Evolutionary conservation across 2,888 invertebrate genomes (phyloP), one percentile per base, ranked within the genome.

Genomic region (Tipula helvola): DNA sequence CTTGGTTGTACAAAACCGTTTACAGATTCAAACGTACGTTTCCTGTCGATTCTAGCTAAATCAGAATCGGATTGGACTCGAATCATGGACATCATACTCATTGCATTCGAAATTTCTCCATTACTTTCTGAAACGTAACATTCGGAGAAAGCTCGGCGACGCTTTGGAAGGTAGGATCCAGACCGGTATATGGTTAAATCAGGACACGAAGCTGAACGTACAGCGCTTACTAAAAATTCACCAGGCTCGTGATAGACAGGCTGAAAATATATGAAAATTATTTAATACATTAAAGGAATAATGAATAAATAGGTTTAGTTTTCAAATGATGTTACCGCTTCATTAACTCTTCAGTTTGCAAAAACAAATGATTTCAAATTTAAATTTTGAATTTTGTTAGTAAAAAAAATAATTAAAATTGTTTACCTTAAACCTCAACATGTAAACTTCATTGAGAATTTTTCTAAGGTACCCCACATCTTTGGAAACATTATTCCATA

Each of bases 361-460:
- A 36, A 28, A 28, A 83, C 5, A 12, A 36, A 36, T 28, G 2
- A 28, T 28, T 28, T 28, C 28, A 28, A 28, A 28, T 2, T n/a
- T 5, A 8, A 83, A 12, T 83, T 83, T 36, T 83, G 7, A 13
- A 28, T 36, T 83, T 2, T 10, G 7, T 12, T 7, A 44, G 0
- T 44, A 83, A 36, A 36, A 36, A 12, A 18, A 2, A 8, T 84
- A 8, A 84, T n/a, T 13, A 39, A 71, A 44, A 44, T 12, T 44
- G 12, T 89, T 91, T 90, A 95, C 96, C 94, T 96, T 97, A 87
- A 97, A 95, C 92, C 95, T 95, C 88, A 96, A 93, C 88, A 97
- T 93, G 89, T 97, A 95, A 36, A 97, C 93, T 92, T 97, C 97
- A 90, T 96, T 96, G 87, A 96, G 94, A 86, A 96, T 94, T 88